These are phyloP conservation scores for Cotesia vestalis DNA, from an alignment of 1,140 invertebrate genomes.

Conservation along the genomic window DNA sequence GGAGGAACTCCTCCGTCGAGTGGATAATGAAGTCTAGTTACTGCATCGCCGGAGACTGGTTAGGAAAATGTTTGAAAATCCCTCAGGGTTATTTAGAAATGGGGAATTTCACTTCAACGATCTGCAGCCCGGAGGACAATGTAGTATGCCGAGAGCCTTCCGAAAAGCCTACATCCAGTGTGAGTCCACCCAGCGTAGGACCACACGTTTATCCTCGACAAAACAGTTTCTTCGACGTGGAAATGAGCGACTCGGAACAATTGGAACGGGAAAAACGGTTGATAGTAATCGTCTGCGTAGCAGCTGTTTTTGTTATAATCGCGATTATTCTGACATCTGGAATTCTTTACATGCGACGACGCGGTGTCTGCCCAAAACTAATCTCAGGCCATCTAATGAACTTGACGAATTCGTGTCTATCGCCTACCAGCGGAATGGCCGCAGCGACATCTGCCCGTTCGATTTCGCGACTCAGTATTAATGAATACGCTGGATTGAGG, in stretches of 20 bases:
- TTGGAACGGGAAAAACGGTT: conserved; percentile 62
- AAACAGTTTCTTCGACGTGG: conserved; percentile 60
- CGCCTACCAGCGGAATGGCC: conserved; percentile 58
- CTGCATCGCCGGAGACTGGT: conserved; percentile 69
- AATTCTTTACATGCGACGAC: conserved; percentile 67
- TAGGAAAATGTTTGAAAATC: conserved; percentile 72
- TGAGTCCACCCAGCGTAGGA: conserved; percentile 60
- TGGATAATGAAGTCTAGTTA: conserved; percentile 69
- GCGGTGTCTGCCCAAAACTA: conserved; percentile 66
- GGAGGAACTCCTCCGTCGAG: conserved; percentile 52
- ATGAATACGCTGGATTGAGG: conserved; percentile 72
- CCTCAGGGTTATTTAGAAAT: conserved; percentile 71
- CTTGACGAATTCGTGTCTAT: conserved; percentile 55
- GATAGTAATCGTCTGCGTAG: conserved; percentile 64
- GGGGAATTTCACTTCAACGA: conserved; percentile 69
- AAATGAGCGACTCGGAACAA: conserved; percentile 61
- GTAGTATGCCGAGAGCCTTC: conserved; percentile 55
- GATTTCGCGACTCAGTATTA: conserved; percentile 70
- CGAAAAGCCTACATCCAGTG: conserved; percentile 49
- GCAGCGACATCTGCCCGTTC: conserved; percentile 68
- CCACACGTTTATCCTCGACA: conserved; percentile 58
- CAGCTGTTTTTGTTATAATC: conserved; percentile 64
- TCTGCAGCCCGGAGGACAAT: conserved; percentile 65
- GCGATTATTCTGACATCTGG: conserved; percentile 65
- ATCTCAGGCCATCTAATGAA: conserved; percentile 55